Conservation (phyloP, 2,113 vertebrate species). For the Saimiri boliviensis region DNA sequence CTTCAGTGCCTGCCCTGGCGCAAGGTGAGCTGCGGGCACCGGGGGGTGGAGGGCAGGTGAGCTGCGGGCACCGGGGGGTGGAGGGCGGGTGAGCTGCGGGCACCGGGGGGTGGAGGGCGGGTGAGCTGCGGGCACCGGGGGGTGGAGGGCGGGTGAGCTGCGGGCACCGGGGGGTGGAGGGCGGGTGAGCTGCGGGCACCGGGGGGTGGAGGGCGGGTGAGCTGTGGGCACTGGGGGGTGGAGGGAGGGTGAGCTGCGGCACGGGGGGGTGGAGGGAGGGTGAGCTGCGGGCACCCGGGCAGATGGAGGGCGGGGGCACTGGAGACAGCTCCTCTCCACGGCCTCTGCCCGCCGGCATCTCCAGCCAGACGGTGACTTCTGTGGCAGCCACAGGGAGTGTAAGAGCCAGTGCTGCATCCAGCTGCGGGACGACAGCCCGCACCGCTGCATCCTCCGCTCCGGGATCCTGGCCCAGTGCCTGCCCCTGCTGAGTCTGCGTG, state of each 20-base stretch:
- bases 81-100: too few relatives aligned
- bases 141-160: background rate
- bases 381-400: background rate
- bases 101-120: too few relatives aligned
- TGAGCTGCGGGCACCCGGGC: background rate
- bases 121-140: background rate
- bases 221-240: too few relatives aligned
- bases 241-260: background rate
- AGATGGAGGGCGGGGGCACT: too few relatives aligned
- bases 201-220: too few relatives aligned
- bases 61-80: too few relatives aligned
- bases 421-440: rapidly evolving
- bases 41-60: too few relatives aligned
- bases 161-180: too few relatives aligned
- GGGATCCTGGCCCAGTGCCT: conserved; percentile 56
- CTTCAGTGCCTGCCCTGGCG: conserved; percentile 26
- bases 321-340: too few relatives aligned
- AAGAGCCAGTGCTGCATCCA: conserved; percentile 25
- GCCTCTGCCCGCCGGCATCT: background rate
- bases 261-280: background rate
- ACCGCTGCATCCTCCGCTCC: background rate
- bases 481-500: background rate
- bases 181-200: too few relatives aligned
- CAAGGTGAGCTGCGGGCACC: background rate
- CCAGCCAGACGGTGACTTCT: background rate